Evolutionary conservation across 2,888 invertebrate genomes (phyloP), one percentile per base, ranked within the genome.

Genomic region (Caenorhabditis angaria): DNA sequence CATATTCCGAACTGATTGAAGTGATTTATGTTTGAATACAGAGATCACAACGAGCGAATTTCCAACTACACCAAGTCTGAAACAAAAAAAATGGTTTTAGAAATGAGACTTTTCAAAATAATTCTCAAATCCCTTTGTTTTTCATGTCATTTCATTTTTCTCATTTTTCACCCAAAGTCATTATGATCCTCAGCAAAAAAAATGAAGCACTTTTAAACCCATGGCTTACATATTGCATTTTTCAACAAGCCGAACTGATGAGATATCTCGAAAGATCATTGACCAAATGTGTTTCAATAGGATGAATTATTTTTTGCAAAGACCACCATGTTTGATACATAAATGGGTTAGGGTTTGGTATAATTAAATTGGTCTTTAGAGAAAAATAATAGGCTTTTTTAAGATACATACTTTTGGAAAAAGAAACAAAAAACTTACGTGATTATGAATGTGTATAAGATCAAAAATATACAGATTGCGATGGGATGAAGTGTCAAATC

Each of bases 1-100:
- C 60, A 87, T 78, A 66, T 86, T 86, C n/a, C 86, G 62, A 1
- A 86, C 85, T 0, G 83, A 82, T 58, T 85, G 86, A 0, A 86
- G 78, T 1, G 81, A 72, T 57, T 77, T 74, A 67, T 85, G 78
- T 47, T 76, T 70, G 35, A 61, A 64, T 25, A 85, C 84, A 8
- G 82, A 82, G n/a, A 83, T 56, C 10, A 86, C 77, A 2, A 86
- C 86, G 8, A 86, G 65, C 18, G 78, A 51, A 60, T 86, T 86
- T 28, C 86, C 86, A 27, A 80, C 70, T 8, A 84, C 79, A 28
- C 85, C 85, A 10, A 86, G 67, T 22, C 85, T 85, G 74, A 73
- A 85, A 80, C 18, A 28, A 32, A 4, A 22, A 1, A 18, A 12
- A 3, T 41, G 3, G 50, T 50, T 6, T 22, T 50, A 50, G 3